phyloP scores from a whole-genome alignment of 2,797 vertebrate genomes.

The Chromis chromis region DNA sequence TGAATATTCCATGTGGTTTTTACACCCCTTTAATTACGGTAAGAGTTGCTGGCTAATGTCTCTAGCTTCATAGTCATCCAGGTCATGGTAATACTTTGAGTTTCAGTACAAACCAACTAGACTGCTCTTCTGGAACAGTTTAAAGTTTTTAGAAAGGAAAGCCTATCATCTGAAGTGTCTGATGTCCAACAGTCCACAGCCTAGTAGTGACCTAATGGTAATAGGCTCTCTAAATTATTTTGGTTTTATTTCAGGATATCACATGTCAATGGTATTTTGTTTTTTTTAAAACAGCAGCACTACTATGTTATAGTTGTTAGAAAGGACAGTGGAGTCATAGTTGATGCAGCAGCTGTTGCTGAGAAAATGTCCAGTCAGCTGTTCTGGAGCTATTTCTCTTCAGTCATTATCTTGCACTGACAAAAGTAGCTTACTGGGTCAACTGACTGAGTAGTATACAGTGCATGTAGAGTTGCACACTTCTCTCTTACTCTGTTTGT shows the following conservation, averaged over 20 bases:
- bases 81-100: too few species aligned
- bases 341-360: conserved; percentile 24
- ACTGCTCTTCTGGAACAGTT: too few species aligned
- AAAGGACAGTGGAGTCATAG: conserved; percentile 3
- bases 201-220: too few species aligned
- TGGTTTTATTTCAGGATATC: background rate
- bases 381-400: conserved; percentile 34
- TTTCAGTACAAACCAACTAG: too few species aligned
- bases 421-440: conserved; percentile 49
- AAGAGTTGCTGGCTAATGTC: conserved; percentile 30
- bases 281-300: background rate
- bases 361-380: conserved; percentile 63
- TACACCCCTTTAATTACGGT: conserved; percentile 54
- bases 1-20: conserved; percentile 1
- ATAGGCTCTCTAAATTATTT: background rate
- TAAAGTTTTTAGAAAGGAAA: too few species aligned
- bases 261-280: background rate
- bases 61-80: too few species aligned
- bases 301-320: background rate
- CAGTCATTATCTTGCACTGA: conserved; percentile 10
- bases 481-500: background rate
- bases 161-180: too few species aligned
- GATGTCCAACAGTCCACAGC: too few species aligned
- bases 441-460: conserved; percentile 13
- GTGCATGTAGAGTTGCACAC: conserved; percentile 13